phyloP scores from a whole-genome alignment of 2,797 vertebrate species.

The Channa striata region DNA sequence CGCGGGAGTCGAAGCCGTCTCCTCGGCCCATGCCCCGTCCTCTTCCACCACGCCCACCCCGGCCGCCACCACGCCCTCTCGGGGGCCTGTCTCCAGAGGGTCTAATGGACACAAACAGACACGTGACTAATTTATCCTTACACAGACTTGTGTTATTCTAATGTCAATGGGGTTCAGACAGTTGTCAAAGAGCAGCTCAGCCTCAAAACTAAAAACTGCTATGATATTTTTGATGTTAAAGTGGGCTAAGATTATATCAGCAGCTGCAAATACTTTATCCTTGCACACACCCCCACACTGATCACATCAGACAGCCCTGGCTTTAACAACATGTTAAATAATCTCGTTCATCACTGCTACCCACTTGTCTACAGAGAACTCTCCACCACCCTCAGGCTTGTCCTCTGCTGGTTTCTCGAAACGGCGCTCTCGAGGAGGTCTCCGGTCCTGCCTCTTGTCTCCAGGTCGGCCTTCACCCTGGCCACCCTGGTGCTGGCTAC shows the following conservation, averaged over 20 bases:
- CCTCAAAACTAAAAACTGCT: not conserved
- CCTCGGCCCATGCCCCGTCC: constrained; percentile 94
- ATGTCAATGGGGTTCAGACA: not conserved
- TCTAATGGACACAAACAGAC: constrained; percentile 71
- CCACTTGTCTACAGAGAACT: constrained; percentile 94
- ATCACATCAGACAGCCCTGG: not conserved
- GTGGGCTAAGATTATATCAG: not conserved
- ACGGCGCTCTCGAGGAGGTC: constrained; percentile 96
- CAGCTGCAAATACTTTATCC: constrained; percentile 1
- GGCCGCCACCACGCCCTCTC: constrained; percentile 92
- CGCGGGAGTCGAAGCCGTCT: constrained; percentile 96
- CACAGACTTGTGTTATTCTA: not conserved
- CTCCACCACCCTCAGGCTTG: constrained; percentile 93
- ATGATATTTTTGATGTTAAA: not conserved
- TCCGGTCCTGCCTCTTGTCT: constrained; percentile 93
- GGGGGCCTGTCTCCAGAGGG: constrained; percentile 91
- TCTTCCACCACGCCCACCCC: constrained; percentile 91
- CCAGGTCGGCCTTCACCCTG: constrained; percentile 91
- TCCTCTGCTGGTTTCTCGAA: constrained; percentile 95
- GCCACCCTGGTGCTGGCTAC: constrained; percentile 80
- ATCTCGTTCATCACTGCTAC: constrained; percentile 41
- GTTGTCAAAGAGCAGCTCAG: not conserved
- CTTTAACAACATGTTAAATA: constrained; percentile 13
- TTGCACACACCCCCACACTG: not conserved
- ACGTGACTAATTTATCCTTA: not conserved